Conservation (phyloP, 2,888 invertebrate genomes). For the Limnephilus lunatus region DNA sequence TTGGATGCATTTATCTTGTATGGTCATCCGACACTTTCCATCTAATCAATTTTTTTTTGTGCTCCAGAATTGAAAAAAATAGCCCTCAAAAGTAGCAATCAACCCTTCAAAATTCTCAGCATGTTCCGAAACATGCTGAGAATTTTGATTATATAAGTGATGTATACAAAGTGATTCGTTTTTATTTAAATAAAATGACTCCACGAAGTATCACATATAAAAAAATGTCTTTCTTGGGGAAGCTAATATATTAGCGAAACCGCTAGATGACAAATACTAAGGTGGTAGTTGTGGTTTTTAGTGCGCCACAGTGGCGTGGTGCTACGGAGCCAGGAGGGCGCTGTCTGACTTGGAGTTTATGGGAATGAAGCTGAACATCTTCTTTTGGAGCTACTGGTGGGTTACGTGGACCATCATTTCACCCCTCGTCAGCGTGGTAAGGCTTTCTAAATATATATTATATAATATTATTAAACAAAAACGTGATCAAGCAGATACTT, state of each 20-base stretch:
- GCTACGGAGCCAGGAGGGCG: conserved; percentile 81
- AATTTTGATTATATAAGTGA: too few species aligned
- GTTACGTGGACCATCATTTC: conserved; percentile 83
- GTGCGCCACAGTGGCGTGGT: conserved; percentile 82
- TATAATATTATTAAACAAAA: background rate
- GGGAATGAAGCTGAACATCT: conserved; percentile 81
- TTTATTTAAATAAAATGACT: too few species aligned
- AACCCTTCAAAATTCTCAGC: too few species aligned
- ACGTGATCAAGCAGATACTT: background rate
- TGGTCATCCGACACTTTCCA: too few species aligned
- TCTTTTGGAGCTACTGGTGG: conserved; percentile 83
- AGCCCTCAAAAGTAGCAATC: too few species aligned
- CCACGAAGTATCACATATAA: too few species aligned
- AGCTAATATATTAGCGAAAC: background rate
- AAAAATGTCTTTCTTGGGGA: background rate
- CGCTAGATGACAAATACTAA: background rate
- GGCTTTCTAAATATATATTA: conserved; percentile 66
- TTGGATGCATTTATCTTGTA: too few species aligned
- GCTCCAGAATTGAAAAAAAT: too few species aligned
- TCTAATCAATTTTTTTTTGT: too few species aligned
- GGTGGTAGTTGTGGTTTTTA: conserved; percentile 66
- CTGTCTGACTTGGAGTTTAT: conserved; percentile 79
- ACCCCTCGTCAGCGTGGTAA: conserved; percentile 84
- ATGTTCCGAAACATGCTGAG: too few species aligned
- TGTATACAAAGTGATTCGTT: too few species aligned